These are phyloP conservation scores for Cheirogaleus major DNA, from an alignment of 2,797 vertebrate genomes.

Conservation along the genomic window DNA sequence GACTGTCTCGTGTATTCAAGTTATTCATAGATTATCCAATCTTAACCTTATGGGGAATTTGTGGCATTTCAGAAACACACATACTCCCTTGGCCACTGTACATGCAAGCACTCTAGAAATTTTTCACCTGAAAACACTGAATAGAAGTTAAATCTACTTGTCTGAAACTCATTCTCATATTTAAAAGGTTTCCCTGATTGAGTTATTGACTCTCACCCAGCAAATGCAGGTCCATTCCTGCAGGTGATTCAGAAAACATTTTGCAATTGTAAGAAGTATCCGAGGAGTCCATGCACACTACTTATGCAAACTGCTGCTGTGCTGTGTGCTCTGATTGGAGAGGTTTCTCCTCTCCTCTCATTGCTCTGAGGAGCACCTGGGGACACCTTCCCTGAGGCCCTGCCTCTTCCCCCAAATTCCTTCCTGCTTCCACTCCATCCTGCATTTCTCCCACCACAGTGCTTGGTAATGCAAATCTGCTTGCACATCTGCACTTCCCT, in stretches of 20 bases:
- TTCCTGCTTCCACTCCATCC: fast-evolving
- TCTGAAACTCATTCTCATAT: not conserved
- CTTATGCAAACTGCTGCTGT: fast-evolving
- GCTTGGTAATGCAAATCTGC: fast-evolving
- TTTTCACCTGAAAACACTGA: not conserved
- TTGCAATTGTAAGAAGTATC: no score
- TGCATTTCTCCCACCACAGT: fast-evolving
- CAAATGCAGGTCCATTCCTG: not conserved
- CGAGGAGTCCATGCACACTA: no score
- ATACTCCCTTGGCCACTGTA: fast-evolving
- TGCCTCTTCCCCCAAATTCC: no score
- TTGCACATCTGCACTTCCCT: fast-evolving
- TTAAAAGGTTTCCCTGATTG: not conserved
- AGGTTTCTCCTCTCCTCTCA: not conserved
- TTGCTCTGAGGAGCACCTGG: no score
- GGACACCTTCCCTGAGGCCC: not conserved
- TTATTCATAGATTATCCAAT: no score
- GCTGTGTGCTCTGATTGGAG: fast-evolving
- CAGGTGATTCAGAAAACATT: not conserved
- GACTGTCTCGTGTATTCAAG: not conserved
- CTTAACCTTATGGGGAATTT: not conserved
- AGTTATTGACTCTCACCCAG: not conserved
- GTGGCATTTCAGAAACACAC: not conserved
- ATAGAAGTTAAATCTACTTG: not conserved
- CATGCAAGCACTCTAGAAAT: no score